Evolutionary conservation across 30 jellyfish, hydroid and myxozoan species (phyloP).

Genomic region (Pelagia noctiluca): DNA sequence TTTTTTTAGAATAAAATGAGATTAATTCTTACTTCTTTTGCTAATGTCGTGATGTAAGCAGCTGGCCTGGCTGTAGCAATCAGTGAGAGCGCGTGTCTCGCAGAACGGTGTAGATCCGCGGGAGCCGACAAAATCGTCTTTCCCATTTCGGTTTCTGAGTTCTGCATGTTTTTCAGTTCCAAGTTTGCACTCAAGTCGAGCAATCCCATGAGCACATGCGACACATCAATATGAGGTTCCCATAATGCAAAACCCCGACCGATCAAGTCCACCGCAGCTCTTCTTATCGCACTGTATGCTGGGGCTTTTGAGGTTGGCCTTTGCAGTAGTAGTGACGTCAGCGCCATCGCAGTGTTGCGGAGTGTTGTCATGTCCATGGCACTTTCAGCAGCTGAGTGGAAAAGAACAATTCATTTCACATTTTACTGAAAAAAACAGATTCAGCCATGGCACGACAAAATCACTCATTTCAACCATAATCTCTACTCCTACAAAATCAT

Average conservation of each 20-base stretch:
- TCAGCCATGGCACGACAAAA: too few relatives aligned
- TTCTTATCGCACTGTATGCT: slow-evolving; percentile 91
- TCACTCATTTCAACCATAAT: too few relatives aligned
- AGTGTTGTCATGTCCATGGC: slow-evolving; percentile 84
- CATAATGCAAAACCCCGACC: slow-evolving; percentile 98
- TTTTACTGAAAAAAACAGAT: too few relatives aligned
- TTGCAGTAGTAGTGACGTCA: slow-evolving; percentile 82
- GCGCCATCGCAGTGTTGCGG: slow-evolving; percentile 94
- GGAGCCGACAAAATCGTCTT: slow-evolving; percentile 82
- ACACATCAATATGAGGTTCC: slow-evolving; percentile 96
- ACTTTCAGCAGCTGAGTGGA: slow-evolving; percentile 53
- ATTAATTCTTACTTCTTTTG: slow-evolving; percentile 79
- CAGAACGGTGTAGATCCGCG: slow-evolving; percentile 92
- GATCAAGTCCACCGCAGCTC: slow-evolving; percentile 95
- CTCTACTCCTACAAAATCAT: too few relatives aligned
- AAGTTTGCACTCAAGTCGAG: slow-evolving; percentile 87
- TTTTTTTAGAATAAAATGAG: too few relatives aligned
- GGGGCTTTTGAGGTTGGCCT: slow-evolving; percentile 81
- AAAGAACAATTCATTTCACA: neutral
- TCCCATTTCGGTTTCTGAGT: slow-evolving; percentile 59
- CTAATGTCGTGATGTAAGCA: slow-evolving; percentile 91
- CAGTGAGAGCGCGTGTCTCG: slow-evolving; percentile 86
- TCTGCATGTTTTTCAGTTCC: slow-evolving; percentile 27
- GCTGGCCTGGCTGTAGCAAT: slow-evolving; percentile 97
- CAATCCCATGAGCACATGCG: slow-evolving; percentile 90